Conservation (phyloP, 92 coral and sea anemone genomes). For the Nematostella vectensis region DNA sequence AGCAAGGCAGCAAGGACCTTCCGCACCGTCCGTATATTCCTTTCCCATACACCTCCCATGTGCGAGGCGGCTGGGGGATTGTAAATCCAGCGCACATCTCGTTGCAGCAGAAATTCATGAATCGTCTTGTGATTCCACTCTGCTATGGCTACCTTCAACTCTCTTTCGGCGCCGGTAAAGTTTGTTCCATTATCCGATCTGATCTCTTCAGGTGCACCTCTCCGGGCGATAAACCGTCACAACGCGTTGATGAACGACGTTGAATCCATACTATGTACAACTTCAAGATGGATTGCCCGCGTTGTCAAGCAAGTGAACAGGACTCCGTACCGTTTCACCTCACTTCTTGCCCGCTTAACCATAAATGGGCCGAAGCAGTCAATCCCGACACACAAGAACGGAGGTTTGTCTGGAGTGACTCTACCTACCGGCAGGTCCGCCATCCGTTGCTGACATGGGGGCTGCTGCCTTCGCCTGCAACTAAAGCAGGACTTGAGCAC, state of each 20-base stretch:
- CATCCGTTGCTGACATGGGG: slow-evolving; percentile 28
- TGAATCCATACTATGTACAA: neutral
- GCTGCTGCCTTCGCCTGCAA: slow-evolving; percentile 13
- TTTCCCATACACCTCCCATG: slow-evolving; percentile 1
- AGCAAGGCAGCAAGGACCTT: neutral
- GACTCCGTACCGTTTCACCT: slow-evolving; percentile 23
- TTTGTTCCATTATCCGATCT: neutral
- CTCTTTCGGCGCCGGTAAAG: neutral
- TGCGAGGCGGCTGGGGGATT: neutral
- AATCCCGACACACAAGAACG: slow-evolving; percentile 14
- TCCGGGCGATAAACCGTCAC: neutral
- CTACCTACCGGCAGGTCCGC: slow-evolving; percentile 29
- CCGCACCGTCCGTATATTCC: neutral
- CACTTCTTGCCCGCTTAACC: slow-evolving; percentile 9
- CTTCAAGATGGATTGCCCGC: neutral
- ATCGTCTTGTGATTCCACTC: neutral
- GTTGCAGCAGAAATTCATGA: neutral
- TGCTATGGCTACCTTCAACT: neutral
- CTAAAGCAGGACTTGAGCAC: slow-evolving; percentile 15
- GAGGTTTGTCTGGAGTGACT: no score
- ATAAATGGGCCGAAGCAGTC: slow-evolving; percentile 25
- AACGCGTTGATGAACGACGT: neutral
- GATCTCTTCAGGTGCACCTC: neutral
- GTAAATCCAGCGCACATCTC: neutral
- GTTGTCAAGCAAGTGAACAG: slow-evolving; percentile 12